Conservation (phyloP, 1,140 invertebrate species). For the Polypedilum vanderplanki region DNA sequence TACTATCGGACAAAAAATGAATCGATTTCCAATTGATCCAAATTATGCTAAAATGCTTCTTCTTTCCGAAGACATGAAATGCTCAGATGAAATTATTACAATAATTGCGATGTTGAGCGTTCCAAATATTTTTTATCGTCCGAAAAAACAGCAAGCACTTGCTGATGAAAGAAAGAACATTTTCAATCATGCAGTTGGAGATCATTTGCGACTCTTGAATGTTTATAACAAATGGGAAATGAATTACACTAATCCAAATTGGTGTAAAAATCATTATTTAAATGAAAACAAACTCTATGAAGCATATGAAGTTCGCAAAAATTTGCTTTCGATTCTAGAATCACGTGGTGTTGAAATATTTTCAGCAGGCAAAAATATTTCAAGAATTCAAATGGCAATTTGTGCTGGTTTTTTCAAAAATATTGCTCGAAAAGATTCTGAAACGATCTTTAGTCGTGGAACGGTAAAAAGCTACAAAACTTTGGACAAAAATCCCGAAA, state of each 20-base stretch:
- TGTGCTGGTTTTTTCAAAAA: slow-evolving; percentile 99
- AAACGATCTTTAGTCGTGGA: slow-evolving; percentile 47
- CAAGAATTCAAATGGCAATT: slow-evolving; percentile 94
- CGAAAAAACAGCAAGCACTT: slow-evolving; percentile 94
- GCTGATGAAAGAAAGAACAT: slow-evolving; percentile 99
- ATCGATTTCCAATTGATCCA: slow-evolving; percentile 97
- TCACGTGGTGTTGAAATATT: slow-evolving; percentile 96
- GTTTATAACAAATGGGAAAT: slow-evolving; percentile 99
- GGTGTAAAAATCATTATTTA: slow-evolving; percentile 99
- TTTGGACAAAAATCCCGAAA: slow-evolving; percentile 78
- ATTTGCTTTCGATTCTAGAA: slow-evolving; percentile 97
- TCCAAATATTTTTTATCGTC: slow-evolving; percentile 97
- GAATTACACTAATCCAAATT: slow-evolving; percentile 97
- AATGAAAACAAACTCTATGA: slow-evolving; percentile 94
- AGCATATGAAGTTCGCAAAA: slow-evolving; percentile 97
- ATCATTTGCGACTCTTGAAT: slow-evolving; percentile 94
- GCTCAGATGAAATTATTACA: slow-evolving; percentile 96
- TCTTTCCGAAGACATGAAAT: slow-evolving; percentile 97
- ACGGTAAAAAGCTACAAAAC: slow-evolving; percentile 82
- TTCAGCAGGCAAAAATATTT: slow-evolving; percentile 91
- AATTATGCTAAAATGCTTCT: slow-evolving; percentile 99
- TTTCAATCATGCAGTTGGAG: slow-evolving; percentile 97
- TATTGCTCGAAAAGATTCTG: slow-evolving; percentile 98
- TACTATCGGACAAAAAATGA: slow-evolving; percentile 90
- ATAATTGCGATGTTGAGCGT: slow-evolving; percentile 99